Evolutionary conservation across 2,113 vertebrate species (phyloP), one percentile per base, ranked within the genome.

Genomic region (Pituophis catenifer): DNA sequence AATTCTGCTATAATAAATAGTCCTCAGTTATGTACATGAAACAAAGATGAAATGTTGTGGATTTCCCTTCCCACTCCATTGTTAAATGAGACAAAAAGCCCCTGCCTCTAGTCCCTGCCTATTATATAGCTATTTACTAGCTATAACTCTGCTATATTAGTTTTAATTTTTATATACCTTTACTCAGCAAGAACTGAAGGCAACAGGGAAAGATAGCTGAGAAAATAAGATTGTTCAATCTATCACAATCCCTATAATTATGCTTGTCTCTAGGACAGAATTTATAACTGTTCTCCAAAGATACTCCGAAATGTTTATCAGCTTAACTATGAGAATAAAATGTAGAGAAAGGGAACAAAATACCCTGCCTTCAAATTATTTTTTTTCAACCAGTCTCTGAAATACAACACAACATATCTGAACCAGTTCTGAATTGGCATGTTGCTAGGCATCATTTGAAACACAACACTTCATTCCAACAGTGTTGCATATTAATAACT

Each of bases 391-490:
- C 50, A 59, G 88, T 70, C 94, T 97, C 95, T 96, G 95, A 97
- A 97, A 96, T 95, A 55, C 29, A 95, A 95, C 93, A 95, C 50
- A 94, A 89, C 91, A 90, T 29, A 91, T 88, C 52, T 91, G 89
- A 89, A 90, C 90, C 88, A 52, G 55, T 55, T 89, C 89, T 91
- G 93, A 95, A 97, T 94, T 92, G 91, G 87, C 93, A 6, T 2
- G 65, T 96, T 97, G 94, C 94, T 89, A 94, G 92, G 92, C 91
- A 1, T 94, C 92, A 95, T 96, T 95, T 95, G 96, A 97, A 97
- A 96, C 89, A 1, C 81, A 96, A 96, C 70, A 92, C 93, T 95
- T 89, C 24, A 75, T 90, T 90, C 93, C 33, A 91, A 93, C 52
- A 29, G 86, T 95, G 92, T 92, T 91, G 92, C 93, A 95, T 94